A percentile compares a stretch with the other conserved stretches of the same genome.
Conservation (phyloP, 2,888 invertebrate species). For the Pristionchus maxplancki region DNA sequence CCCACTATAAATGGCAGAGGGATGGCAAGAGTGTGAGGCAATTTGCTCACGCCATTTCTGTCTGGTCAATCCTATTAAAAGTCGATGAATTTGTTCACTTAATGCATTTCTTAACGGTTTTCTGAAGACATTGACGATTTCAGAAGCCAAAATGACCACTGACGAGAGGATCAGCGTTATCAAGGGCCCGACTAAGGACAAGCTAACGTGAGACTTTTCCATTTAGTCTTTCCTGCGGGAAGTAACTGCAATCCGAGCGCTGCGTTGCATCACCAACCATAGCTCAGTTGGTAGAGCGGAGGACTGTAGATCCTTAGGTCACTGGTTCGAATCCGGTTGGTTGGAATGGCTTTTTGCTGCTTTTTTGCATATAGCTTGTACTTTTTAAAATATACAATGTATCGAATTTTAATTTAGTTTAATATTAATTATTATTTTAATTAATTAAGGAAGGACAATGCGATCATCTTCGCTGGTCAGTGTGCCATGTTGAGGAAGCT, state of each 20-base stretch:
- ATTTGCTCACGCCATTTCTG: not conserved
- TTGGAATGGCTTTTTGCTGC: not conserved
- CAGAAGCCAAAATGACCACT: not conserved
- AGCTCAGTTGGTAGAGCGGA: constrained; percentile 58
- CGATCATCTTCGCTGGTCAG: constrained; percentile 12
- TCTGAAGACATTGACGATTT: too few relatives aligned
- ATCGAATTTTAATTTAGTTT: not conserved
- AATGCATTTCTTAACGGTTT: too few relatives aligned
- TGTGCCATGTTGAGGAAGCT: constrained; percentile 13
- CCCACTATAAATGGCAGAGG: not conserved
- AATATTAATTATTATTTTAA: not conserved
- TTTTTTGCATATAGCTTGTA: not conserved
- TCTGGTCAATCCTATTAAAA: not conserved
- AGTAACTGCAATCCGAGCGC: too few relatives aligned
- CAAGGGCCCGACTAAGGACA: constrained; percentile 26
- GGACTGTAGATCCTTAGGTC: constrained; percentile 56
- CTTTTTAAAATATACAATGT: not conserved
- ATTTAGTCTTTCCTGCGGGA: not conserved
- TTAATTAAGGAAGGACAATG: constrained; percentile 9
- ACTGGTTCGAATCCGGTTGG: constrained; percentile 53
- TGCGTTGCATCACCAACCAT: constrained; percentile 50
- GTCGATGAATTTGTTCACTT: too few relatives aligned
- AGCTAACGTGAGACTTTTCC: not conserved
- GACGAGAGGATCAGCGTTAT: not conserved
- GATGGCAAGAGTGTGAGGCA: not conserved